Conservation (phyloP, 2,888 invertebrate genomes). For the Serrognathus titanus region DNA sequence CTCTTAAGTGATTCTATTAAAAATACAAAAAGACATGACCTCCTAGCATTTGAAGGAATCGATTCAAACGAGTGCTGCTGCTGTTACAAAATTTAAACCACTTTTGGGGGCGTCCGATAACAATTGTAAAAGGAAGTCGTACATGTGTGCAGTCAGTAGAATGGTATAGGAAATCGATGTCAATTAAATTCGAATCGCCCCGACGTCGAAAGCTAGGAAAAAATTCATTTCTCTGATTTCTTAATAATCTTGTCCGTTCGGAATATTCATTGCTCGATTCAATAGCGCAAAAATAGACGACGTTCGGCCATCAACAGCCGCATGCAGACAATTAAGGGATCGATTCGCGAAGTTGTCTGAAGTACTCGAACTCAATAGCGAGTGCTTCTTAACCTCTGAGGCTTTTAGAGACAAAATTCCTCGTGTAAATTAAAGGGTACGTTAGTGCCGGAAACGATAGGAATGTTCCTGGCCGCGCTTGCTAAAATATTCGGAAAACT, state of each 20-base stretch:
- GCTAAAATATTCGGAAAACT: constrained; percentile 1
- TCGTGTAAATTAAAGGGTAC: constrained; percentile 4
- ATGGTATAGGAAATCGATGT: too few relatives aligned
- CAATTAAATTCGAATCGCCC: too few relatives aligned
- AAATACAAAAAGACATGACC: too few relatives aligned
- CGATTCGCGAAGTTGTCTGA: constrained; percentile 1
- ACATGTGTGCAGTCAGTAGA: too few relatives aligned
- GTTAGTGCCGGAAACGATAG: constrained; percentile 4
- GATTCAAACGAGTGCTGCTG: too few relatives aligned
- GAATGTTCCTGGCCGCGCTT: not conserved
- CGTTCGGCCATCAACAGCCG: not conserved
- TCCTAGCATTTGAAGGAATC: too few relatives aligned
- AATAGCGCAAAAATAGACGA: not conserved
- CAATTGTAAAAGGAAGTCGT: too few relatives aligned
- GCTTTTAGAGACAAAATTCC: constrained; percentile 3
- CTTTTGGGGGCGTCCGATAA: too few relatives aligned
- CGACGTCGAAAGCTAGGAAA: too few relatives aligned
- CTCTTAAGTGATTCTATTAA: too few relatives aligned
- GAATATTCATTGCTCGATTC: not conserved
- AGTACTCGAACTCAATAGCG: constrained; percentile 5
- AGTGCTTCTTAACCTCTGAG: constrained; percentile 6
- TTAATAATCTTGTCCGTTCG: not conserved
- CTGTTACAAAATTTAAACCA: too few relatives aligned
- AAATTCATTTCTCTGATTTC: too few relatives aligned
- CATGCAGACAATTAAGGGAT: not conserved